Evolutionary conservation across 2,797 vertebrate genomes (phyloP).

Genomic region (Coregonus ussuriensis): DNA sequence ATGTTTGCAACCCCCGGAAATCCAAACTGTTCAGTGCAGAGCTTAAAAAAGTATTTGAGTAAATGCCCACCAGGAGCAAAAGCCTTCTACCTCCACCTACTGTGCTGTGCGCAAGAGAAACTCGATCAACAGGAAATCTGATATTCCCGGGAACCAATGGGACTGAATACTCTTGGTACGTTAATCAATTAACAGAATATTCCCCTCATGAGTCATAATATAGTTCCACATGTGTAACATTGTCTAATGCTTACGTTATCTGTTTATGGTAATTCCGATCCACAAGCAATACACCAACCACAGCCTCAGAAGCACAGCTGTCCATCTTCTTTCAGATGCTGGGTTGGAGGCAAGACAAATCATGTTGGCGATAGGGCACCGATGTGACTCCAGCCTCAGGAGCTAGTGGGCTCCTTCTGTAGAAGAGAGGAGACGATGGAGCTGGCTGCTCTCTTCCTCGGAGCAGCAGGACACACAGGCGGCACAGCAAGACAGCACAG

Average conservation of each 20-base stretch:
- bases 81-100: not conserved
- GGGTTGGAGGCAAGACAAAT: slow-evolving; percentile 17
- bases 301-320: slow-evolving; percentile 3
- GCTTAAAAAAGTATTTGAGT: not conserved
- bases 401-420: not conserved
- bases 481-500: not conserved
- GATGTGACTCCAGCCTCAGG: not conserved
- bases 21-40: not conserved
- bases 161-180: not conserved
- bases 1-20: not conserved
- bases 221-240: not conserved
- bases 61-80: not conserved
- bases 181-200: not conserved
- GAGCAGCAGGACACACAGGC: not conserved
- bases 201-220: not conserved
- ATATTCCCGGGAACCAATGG: not conserved
- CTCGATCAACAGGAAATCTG: not conserved
- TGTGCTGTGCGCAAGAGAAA: not conserved
- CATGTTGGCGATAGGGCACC: not conserved
- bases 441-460: not conserved
- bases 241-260: not conserved
- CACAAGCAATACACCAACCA: not conserved
- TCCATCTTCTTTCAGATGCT: not conserved
- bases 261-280: not conserved
- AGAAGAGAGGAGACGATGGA: not conserved